A percentile compares a stretch with the other conserved stretches of the same genome.
These are phyloP conservation scores for Emesis russula DNA, from an alignment of 2,888 invertebrate species.

Conservation along the genomic window DNA sequence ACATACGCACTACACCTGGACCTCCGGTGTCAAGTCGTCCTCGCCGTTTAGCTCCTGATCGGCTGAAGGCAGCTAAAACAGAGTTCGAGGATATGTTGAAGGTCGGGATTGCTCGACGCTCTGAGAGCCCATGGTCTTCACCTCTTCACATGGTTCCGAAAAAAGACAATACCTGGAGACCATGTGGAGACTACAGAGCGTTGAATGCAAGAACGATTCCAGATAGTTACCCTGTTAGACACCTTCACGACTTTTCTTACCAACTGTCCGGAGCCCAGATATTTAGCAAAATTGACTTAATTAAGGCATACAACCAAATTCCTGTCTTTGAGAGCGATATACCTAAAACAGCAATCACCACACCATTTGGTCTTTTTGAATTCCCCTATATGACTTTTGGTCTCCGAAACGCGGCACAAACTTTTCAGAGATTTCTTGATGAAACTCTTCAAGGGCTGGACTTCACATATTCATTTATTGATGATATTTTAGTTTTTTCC, in stretches of 20 bases:
- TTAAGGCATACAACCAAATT: constrained; percentile 91
- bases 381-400: constrained; percentile 4
- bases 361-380: neutral
- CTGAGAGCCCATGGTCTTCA: constrained; percentile 56
- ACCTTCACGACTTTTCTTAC: constrained; percentile 74
- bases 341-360: constrained; percentile 71
- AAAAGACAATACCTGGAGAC: constrained; percentile 53
- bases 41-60: constrained; percentile 58
- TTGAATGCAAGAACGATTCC: constrained; percentile 87
- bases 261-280: constrained; percentile 8
- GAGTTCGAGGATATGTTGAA: neutral
- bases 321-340: constrained; percentile 89
- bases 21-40: constrained; percentile 55
- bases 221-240: constrained; percentile 87
- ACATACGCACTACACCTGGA: constrained; percentile 19
- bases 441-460: constrained; percentile 86
- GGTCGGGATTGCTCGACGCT: constrained; percentile 49
- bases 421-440: constrained; percentile 80
- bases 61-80: neutral
- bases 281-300: constrained; percentile 6
- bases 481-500: constrained; percentile 39
- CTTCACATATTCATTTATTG: constrained; percentile 66
- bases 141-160: constrained; percentile 59
- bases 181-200: constrained; percentile 89
- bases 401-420: constrained; percentile 7